Base-by-base conservation (phyloP, 2,797 vertebrate genomes). In the Epinephelus coioides region DNA sequence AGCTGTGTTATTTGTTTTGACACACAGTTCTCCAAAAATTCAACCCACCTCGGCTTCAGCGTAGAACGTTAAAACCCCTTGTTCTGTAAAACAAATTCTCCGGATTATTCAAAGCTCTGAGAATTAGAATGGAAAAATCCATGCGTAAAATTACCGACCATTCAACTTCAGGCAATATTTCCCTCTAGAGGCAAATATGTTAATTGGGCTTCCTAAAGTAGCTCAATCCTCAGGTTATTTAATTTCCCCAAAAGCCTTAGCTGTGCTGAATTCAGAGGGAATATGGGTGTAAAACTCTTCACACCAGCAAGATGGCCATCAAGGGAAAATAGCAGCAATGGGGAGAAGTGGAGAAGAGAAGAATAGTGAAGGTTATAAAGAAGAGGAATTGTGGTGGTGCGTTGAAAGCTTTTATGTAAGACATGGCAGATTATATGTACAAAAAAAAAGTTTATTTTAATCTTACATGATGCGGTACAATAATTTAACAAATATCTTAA, bases 191-290 rank as follows among this genome's bases (percentile, higher is more conserved):
- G 89, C 88, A 95, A 93, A 94, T 94, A 95, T 95, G 94, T 94
- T 95, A 96, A 96, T 95, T 95, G 91, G 84, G 75, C 91, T 92
- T 93, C 88, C 81, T 85, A 93, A 94, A 95, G 94, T 94, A 94
- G 94, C 91, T 91, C 92, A 94, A 92, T 93, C 91, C 90, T 90
- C 86, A 89, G 88, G 93, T 95, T 95, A 94, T 95, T 95, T 95
- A 90, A 95, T 95, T 96, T 95, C 91, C 91, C 93, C 88, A 88
- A 93, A 94, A 94, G 94, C 90, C 72, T 91, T 78, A 91, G 90
- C 90, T 88, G 79, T 90, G 90, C 84, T 85, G 86, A 90, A 92
- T 90, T 93, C 89, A 89, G 82, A 88, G 76, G 76, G 79, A 85
- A 69, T 69, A 62, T 59, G 81, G 57, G 76, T 82, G 84, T 84